Conservation (phyloP, 2,113 vertebrate genomes). For the Argyrosomus japonicus region DNA sequence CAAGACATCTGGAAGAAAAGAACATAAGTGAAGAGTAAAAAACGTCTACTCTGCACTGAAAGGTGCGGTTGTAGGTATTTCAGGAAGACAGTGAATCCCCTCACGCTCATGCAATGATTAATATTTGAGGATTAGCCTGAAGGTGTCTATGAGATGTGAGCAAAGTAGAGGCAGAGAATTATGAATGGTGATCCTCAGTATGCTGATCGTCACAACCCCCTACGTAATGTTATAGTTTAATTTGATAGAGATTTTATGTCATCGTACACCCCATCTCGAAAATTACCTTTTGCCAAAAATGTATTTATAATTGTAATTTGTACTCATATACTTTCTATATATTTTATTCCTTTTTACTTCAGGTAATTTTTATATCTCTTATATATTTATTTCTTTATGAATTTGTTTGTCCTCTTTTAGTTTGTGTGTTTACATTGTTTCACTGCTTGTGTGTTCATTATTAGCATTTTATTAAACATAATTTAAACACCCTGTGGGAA, state of each 20-base stretch:
- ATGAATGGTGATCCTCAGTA: neutral
- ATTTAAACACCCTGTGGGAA: neutral
- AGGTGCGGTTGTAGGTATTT: neutral
- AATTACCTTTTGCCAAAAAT: neutral
- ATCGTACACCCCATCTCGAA: neutral
- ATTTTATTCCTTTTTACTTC: neutral
- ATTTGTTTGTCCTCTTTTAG: neutral
- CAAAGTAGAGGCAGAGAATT: neutral
- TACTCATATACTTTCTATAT: too few relatives aligned
- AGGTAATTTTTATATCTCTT: neutral
- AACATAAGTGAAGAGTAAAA: neutral
- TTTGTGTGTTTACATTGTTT: neutral
- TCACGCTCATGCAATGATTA: neutral
- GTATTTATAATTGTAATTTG: neutral
- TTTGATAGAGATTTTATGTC: conserved; percentile 9
- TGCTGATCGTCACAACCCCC: too few relatives aligned
- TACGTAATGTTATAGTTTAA: neutral
- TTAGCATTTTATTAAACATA: neutral
- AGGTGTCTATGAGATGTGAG: neutral
- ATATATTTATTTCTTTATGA: neutral
- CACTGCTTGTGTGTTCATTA: neutral
- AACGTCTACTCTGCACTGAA: neutral
- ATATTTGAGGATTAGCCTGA: neutral
- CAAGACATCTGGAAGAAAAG: neutral
- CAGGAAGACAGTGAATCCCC: neutral